Base-by-base conservation (phyloP, 2,888 invertebrate genomes). In the Melitaea athalia region DNA sequence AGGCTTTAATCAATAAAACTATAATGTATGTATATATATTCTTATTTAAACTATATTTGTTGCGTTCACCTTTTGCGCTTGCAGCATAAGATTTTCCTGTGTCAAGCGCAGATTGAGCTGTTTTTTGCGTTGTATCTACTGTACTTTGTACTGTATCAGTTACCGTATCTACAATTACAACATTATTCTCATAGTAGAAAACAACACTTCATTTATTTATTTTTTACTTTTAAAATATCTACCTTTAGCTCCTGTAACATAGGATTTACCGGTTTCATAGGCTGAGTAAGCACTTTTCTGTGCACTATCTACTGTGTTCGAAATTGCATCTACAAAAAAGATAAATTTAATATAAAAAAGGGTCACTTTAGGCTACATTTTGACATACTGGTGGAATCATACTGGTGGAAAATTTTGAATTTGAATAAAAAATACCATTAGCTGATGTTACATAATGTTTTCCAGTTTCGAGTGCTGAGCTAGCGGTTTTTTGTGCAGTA, bases 251-350 rank as follows among this genome's bases (percentile, higher is more conserved):
- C 47, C n/a, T 11, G 47, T 11, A 2, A n/a, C 12, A 74, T 84
- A 87, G 7, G 78, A 74, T 77, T 82, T 85, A 50, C 85, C 79
- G 50, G 81, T 80, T 62, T 85, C 81, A 42, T 82, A 65, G 70
- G 81, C 84, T 3, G 84, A 81, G 72, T 83, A 82, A n/a, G 82
- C 81, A 64, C 79, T 73, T 76, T 78, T 85, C 76, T 85, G 81
- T 43, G 82, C 75, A 49, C 52, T 73, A 60, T 78, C 78, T 53
- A 75, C 74, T 49, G 78, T 75, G 50, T 59, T 73, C 50, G 71
- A 65, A 42, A 74, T 53, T 2, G 69, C 67, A 65, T 14, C 47
- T 47, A n/a, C 47, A 14, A 14, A 47, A 47, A 12, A 12, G 3
- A 45, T 12, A n/a, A n/a, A n/a, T 45, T 45, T 2, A 7, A 7